Evolutionary conservation across 30 jellyfish, hydroid and myxozoan species (phyloP).

Genomic region (Morbakka virulenta): DNA sequence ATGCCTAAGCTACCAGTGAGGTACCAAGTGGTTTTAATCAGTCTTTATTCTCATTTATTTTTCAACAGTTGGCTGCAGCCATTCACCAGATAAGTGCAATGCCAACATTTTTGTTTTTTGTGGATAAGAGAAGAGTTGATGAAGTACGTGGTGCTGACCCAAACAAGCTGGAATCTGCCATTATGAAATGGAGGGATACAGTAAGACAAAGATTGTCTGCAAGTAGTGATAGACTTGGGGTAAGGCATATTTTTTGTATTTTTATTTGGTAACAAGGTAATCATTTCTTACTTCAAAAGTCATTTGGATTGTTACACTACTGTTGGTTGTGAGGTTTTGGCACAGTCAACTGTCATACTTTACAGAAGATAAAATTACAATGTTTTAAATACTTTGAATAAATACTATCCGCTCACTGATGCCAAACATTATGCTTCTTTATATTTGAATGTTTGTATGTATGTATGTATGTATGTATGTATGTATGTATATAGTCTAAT

Average conservation of each 20-base stretch:
- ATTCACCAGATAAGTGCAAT: constrained; percentile 50
- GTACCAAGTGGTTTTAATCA: not conserved
- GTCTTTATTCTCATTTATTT: not conserved
- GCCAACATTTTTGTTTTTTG: constrained; percentile 71
- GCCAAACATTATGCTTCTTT: too few species aligned
- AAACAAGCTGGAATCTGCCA: constrained; percentile 5
- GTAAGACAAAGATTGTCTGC: not conserved
- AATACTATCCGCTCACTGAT: too few species aligned
- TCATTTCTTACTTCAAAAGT: too few species aligned
- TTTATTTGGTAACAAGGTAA: too few species aligned
- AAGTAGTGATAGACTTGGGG: not conserved
- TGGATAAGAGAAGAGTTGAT: constrained; percentile 17
- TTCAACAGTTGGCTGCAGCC: constrained; percentile 45
- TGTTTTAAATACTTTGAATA: too few species aligned
- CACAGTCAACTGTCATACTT: too few species aligned
- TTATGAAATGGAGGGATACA: constrained; percentile 21
- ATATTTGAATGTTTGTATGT: too few species aligned
- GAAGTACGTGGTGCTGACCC: constrained; percentile 64
- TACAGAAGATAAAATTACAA: too few species aligned
- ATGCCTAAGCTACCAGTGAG: not conserved
- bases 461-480: too few species aligned
- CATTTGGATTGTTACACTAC: too few species aligned
- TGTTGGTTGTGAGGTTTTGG: too few species aligned
- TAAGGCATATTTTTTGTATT: not conserved
- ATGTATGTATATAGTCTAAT: too few species aligned